Conservation (phyloP, 2,113 vertebrate species). For the Dicentrarchus labrax region DNA sequence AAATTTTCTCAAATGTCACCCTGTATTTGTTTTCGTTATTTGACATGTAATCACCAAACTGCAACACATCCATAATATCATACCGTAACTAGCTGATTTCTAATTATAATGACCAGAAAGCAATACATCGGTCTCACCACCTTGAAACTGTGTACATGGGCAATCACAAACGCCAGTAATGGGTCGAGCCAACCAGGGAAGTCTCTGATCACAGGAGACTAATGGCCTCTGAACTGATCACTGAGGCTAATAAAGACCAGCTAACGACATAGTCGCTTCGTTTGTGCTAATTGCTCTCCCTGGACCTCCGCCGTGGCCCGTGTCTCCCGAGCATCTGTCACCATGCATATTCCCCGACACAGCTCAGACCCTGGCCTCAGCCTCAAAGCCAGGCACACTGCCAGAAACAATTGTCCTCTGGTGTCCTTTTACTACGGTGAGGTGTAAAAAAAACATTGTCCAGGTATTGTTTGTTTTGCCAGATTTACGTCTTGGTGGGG, state of each 20-base stretch:
- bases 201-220: conserved; percentile 73
- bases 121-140: not conserved
- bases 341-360: conserved; percentile 65
- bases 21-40: not conserved
- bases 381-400: conserved; percentile 57
- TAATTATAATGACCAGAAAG: conserved; percentile 9
- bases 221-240: conserved; percentile 81
- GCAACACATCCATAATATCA: conserved; percentile 9
- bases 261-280: conserved; percentile 79
- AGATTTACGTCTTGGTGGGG: conserved; percentile 28
- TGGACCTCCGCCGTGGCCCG: conserved; percentile 65
- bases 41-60: not conserved
- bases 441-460: conserved; percentile 53
- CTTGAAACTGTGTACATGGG: conserved; percentile 26
- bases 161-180: conserved; percentile 55
- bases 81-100: not conserved
- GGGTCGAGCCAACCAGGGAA: conserved; percentile 47
- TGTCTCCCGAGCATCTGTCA: conserved; percentile 80
- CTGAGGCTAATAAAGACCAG: conserved; percentile 81
- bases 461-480: conserved; percentile 46
- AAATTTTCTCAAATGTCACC: not conserved
- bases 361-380: conserved; percentile 62
- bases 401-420: conserved; percentile 70
- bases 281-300: conserved; percentile 84
- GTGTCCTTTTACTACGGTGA: conserved; percentile 64